Base-by-base conservation (phyloP, 2,113 vertebrate genomes). In the Nothocercus julius region DNA sequence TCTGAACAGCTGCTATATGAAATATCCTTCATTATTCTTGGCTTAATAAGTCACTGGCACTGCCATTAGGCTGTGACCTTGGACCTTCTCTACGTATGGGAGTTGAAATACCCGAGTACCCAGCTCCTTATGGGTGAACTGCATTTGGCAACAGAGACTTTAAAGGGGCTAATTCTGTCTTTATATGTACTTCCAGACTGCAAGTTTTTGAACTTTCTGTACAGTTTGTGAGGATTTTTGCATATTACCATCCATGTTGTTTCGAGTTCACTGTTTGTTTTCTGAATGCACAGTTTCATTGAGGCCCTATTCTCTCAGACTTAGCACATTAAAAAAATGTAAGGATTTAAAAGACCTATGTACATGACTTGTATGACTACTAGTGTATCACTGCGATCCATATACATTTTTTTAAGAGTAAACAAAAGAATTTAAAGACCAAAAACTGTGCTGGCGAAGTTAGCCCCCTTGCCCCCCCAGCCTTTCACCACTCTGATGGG, bases 171-270 rank as follows among this genome's bases (percentile, higher is more conserved):
- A 89, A 96, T 92, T 98, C 97, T 98, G 98, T 98, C 97, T 97
- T 97, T 92, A 87, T 98, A 96, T 97, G 98, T 98, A 98, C 98
- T 98, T 98, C 98, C 97, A 98, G 97, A 98, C 97, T 98, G 98
- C 98, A 97, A 98, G 98, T 98, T 98, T 98, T 98, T 96, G 97
- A 97, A 97, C 97, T 98, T 97, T 97, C 97, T 98, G 98, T 99
- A 98, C 96, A 98, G 97, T 97, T 97, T 98, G 97, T 98, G 98
- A 98, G 95, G 95, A 97, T 97, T 98, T 98, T 98, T 98, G 97
- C 98, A 98, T 98, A 95, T 82, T 84, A 96, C 98, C 97, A 97
- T 96, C 95, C 92, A 95, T 87, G 94, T 97, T 16, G 95, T 97
- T 97, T 78, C 94, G 67, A 34, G 97, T 92, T 98, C 97, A 69